Evolutionary conservation across 2,797 vertebrate species (phyloP).

Genomic region (Pogonophryne albipinna): DNA sequence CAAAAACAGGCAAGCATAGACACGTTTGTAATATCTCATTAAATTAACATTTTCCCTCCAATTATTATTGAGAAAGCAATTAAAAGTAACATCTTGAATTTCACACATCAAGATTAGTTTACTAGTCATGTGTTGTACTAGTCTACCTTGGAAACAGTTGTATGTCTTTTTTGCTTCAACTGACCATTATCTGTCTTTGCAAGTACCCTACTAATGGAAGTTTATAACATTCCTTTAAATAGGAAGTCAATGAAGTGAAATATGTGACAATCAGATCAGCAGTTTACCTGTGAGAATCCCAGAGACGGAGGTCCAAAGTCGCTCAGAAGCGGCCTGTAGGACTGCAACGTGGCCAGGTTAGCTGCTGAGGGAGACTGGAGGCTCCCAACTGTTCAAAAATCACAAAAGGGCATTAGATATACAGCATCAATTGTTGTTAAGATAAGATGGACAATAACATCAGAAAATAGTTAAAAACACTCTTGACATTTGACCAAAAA

Average conservation of each 20-base stretch:
- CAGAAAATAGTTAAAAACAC: not conserved
- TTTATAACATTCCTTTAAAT: not conserved
- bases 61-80: not conserved
- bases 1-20: too few relatives aligned
- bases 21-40: too few relatives aligned
- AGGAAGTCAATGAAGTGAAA: not conserved
- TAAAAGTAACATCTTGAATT: not conserved
- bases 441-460: too few relatives aligned
- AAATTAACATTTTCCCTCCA: not conserved
- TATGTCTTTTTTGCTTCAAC: not conserved
- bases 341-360: conserved; percentile 91
- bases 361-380: conserved; percentile 93
- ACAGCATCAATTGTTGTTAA: not conserved
- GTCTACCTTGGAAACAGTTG: not conserved
- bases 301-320: conserved; percentile 97
- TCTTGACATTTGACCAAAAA: not conserved
- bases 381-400: conserved; percentile 85
- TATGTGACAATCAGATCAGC: not conserved
- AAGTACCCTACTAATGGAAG: not conserved
- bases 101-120: not conserved
- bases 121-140: not conserved
- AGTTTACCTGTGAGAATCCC: conserved; percentile 92
- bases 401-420: not conserved
- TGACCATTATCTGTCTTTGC: not conserved
- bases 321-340: conserved; percentile 94